Base-by-base conservation (phyloP, 1,140 invertebrate genomes). In the Lepidurus couesii region DNA sequence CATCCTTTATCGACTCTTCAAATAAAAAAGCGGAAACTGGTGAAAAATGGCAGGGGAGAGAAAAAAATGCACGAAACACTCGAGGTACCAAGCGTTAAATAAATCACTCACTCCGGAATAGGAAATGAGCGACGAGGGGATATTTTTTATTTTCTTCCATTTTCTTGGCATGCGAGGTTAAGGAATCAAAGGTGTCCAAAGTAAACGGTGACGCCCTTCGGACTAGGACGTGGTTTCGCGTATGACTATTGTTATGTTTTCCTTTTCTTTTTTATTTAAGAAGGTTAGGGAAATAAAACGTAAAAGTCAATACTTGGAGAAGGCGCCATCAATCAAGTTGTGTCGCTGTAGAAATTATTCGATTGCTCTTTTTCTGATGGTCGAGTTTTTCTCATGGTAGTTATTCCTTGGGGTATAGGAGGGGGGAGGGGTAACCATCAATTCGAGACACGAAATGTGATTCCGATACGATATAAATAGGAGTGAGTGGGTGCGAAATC, bases 31-130 rank as follows among this genome's bases (percentile, higher is more conserved):
- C 21, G 53, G 21, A 65, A 21, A 65, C 16, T 13, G n/a, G 53
- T 65, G 53, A 65, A 65, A 65, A 65, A 65, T 65, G 53, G 21
- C 16, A 7, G n/a, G 16, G 13, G 6, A n/a, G n/a, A 65, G 0
- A 21, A 65, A 21, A 65, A 9, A 65, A n/a, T 13, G 16, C 8
- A 16, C 53, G 53, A 65, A 13, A 65, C 53, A 16, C 16, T 21
- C 21, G 53, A n/a, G 53, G 53, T 65, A 65, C 53, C 16, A 21
- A 65, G 21, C 21, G 53, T 65, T 65, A 21, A 65, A 21, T 65
- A 65, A 65, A 65, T 65, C 53, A 65, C 53, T 65, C 53, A 65
- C 53, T 11, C 13, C 53, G 53, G 53, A 65, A 65, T 65, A 65
- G 53, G 53, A 65, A 65, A 65, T 65, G 53, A 65, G 53, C 53